Conservation (phyloP, 2,113 vertebrate species). For the Megaleporinus macrocephalus region DNA sequence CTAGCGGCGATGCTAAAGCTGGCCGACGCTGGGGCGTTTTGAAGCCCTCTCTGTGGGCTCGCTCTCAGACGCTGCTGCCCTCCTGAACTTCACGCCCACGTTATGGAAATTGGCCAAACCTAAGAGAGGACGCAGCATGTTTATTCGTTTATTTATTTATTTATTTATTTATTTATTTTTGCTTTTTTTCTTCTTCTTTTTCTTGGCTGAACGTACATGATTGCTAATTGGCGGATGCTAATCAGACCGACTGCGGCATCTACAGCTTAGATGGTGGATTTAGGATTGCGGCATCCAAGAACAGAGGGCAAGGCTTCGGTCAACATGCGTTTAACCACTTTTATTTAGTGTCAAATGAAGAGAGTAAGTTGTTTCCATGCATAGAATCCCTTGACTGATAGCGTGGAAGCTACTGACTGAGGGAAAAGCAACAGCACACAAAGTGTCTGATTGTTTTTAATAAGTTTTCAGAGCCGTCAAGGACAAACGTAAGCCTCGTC, state of each 20-base stretch:
- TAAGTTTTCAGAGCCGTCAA: not conserved
- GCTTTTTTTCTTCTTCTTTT: not conserved
- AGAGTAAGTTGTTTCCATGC: not conserved
- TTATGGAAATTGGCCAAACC: slow-evolving; percentile 14
- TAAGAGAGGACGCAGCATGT: not conserved
- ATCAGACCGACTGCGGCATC: not conserved
- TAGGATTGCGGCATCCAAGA: not conserved
- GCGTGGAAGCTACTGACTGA: not conserved
- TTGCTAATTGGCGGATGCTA: not conserved
- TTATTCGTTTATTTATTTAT: not conserved
- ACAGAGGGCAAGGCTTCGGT: not conserved
- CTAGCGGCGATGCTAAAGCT: not conserved
- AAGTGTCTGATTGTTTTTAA: not conserved
- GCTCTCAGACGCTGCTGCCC: not conserved
- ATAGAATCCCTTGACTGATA: no score
- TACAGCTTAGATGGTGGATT: not conserved
- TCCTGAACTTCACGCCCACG: not conserved
- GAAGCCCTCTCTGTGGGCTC: not conserved
- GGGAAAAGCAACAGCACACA: not conserved
- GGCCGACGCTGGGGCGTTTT: not conserved
- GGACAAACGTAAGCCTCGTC: not conserved
- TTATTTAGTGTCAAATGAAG: not conserved
- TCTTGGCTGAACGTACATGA: not conserved
- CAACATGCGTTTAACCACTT: not conserved
- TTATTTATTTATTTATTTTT: not conserved